phyloP scores from a whole-genome alignment of 1,140 invertebrate species.

The Drosophila varians region DNA sequence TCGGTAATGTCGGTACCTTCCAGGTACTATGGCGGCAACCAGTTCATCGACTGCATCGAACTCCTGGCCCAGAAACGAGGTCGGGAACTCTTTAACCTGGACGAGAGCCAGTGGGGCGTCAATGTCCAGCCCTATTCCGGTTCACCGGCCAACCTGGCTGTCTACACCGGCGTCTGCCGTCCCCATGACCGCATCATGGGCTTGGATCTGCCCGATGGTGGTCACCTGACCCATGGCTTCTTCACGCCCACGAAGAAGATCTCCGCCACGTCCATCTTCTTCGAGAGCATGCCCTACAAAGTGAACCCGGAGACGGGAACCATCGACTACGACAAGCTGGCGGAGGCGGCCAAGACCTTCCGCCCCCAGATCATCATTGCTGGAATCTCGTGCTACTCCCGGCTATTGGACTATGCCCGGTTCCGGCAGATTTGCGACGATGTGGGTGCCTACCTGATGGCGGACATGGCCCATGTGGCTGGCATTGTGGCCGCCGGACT shows the following conservation, averaged over 20 bases:
- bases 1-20: no score
- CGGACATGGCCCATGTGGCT: slow-evolving; percentile 98
- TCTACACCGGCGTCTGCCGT: slow-evolving; percentile 93
- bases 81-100: slow-evolving; percentile 92
- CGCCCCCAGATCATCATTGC: slow-evolving; percentile 97
- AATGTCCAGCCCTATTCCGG: slow-evolving; percentile 99
- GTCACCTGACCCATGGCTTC: slow-evolving; percentile 97
- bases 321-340: slow-evolving; percentile 97
- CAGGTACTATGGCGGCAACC: slow-evolving; percentile 98
- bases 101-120: slow-evolving; percentile 95
- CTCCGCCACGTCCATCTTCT: slow-evolving; percentile 98
- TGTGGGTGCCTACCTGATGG: slow-evolving; percentile 93
- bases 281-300: slow-evolving; percentile 99
- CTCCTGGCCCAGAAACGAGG: slow-evolving; percentile 93
- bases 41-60: slow-evolving; percentile 98
- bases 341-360: slow-evolving; percentile 92
- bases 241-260: slow-evolving; percentile 96
- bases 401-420: slow-evolving; percentile 93
- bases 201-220: slow-evolving; percentile 97
- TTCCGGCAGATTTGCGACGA: slow-evolving; percentile 96
- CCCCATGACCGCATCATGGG: slow-evolving; percentile 99
- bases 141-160: slow-evolving; percentile 98
- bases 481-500: slow-evolving; percentile 95
- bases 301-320: slow-evolving; percentile 93
- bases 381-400: slow-evolving; percentile 94